Evolutionary conservation across 1,140 invertebrate species (phyloP).

Genomic region (Lepeophtheirus salmonis): DNA sequence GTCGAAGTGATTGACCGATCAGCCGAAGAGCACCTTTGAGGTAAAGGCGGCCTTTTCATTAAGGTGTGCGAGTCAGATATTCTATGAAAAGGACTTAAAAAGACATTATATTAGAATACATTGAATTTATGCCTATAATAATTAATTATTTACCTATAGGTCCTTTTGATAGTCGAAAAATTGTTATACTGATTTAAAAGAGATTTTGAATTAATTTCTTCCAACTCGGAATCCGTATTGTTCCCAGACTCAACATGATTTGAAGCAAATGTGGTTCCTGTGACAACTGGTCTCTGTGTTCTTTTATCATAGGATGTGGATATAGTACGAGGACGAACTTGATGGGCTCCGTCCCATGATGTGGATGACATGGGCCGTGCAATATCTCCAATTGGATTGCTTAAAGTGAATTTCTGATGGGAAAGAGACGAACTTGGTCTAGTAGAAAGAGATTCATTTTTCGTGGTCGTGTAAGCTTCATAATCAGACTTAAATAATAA

Average conservation of each 20-base stretch:
- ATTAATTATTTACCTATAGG: too few species aligned
- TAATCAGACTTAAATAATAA: neutral
- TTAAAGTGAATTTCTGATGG: too few species aligned
- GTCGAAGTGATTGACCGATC: conserved; percentile 1
- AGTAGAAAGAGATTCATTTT: neutral
- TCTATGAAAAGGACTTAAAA: neutral
- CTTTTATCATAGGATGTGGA: neutral
- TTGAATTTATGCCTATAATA: too few species aligned
- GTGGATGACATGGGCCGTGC: neutral
- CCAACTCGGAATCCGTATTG: too few species aligned
- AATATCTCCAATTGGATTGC: neutral
- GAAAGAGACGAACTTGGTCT: neutral
- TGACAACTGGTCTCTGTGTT: neutral
- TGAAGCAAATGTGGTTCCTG: neutral
- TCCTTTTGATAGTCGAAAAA: neutral
- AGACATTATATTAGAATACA: too few species aligned
- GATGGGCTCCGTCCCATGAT: neutral
- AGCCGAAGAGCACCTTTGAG: conserved; percentile 2
- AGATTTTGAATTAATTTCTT: neutral
- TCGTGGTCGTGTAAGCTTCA: neutral
- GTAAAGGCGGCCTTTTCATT: conserved; percentile 1
- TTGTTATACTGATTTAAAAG: neutral
- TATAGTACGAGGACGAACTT: neutral
- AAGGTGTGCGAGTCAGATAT: neutral
- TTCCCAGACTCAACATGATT: neutral